Percentiles rank a stretch among this genome's conserved stretches.
These are phyloP conservation scores for Anastatus disparis DNA, from an alignment of 1,140 invertebrate species.

Conservation along the genomic window DNA sequence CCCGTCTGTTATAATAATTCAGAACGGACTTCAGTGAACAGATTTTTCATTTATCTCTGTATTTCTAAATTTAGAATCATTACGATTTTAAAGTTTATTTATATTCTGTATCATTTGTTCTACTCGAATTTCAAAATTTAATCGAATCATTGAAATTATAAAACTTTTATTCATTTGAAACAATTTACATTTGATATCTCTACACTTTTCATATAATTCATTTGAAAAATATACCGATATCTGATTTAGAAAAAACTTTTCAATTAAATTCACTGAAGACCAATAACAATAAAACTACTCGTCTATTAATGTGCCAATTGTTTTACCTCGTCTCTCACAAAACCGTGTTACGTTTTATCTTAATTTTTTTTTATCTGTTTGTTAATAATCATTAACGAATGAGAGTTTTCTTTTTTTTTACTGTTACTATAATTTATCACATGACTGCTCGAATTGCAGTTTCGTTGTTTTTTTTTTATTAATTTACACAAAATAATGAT, in stretches of 20 bases:
- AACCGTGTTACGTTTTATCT: slow-evolving; percentile 37
- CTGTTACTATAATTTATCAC: not conserved
- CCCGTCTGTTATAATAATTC: slow-evolving; percentile 40
- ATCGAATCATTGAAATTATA: too few species aligned
- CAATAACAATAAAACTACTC: slow-evolving; percentile 42
- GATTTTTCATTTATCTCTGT: slow-evolving; percentile 10
- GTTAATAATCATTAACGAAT: slow-evolving; percentile 53
- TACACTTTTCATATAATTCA: too few species aligned
- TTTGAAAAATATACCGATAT: too few species aligned
- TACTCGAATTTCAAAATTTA: too few species aligned
- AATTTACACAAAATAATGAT: too few species aligned
- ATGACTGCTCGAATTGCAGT: slow-evolving; percentile 16
- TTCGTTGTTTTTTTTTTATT: not conserved
- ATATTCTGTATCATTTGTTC: too few species aligned
- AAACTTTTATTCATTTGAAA: too few species aligned
- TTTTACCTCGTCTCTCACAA: slow-evolving; percentile 40
- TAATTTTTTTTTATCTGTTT: slow-evolving; percentile 43
- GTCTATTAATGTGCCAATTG: slow-evolving; percentile 48
- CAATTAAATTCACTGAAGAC: slow-evolving; percentile 36
- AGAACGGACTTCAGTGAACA: slow-evolving; percentile 31
- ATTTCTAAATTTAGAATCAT: too few species aligned
- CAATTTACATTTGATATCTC: too few species aligned
- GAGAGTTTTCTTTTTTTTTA: slow-evolving; percentile 44
- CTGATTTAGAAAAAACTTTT: too few species aligned
- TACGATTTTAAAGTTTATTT: too few species aligned